Base-by-base conservation (phyloP, 37 sponge, comb jelly and placozoan genomes). In the Amphimedon queenslandica region DNA sequence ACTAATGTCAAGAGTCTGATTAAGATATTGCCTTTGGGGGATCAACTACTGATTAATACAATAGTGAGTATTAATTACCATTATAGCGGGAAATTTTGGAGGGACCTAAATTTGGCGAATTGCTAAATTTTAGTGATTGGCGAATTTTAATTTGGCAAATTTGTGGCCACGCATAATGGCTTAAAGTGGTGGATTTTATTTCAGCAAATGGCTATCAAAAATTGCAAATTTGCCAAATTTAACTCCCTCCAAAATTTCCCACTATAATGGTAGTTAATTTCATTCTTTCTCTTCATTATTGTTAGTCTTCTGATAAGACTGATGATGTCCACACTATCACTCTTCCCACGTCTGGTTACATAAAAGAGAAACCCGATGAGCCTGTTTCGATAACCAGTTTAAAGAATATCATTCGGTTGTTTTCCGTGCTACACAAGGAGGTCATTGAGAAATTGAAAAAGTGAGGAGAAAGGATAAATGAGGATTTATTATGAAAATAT, bases 11-110 rank as follows among this genome's bases (percentile, higher is more conserved):
- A 41, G 56, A 76, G 71, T 40, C 39, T 87, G 10, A 75, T 87
- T 31, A 87, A 87, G 42, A 69, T 33, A 18, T 74, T 85, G 40
- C 61, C 73, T 27, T 3, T 85, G 24, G 85, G 51, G 35, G 72
- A 33, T 13, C 67, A 78, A 36, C 41, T 78, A 30, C 37, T 85
- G 3, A 23, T 85, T 42, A 78, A 58, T 79, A 74, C 85, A 37
- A 29, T 58, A 61, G 85, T 85, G 37, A 6, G 75, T n/a, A n/a
- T n/a, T n/a, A n/a, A n/a, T n/a, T n/a, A n/a, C n/a, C n/a, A n/a
- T n/a, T n/a, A n/a, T n/a, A n/a, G n/a, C n/a, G n/a, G n/a, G n/a
- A n/a, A n/a, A n/a, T n/a, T n/a, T n/a, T n/a, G n/a, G n/a, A n/a
- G n/a, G n/a, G n/a, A n/a, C n/a, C n/a, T n/a, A n/a, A n/a, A n/a